Evolutionary conservation across 2,888 invertebrate genomes (phyloP), one percentile per base, ranked within the genome.

Genomic region (Cryptophagus acutangulus): DNA sequence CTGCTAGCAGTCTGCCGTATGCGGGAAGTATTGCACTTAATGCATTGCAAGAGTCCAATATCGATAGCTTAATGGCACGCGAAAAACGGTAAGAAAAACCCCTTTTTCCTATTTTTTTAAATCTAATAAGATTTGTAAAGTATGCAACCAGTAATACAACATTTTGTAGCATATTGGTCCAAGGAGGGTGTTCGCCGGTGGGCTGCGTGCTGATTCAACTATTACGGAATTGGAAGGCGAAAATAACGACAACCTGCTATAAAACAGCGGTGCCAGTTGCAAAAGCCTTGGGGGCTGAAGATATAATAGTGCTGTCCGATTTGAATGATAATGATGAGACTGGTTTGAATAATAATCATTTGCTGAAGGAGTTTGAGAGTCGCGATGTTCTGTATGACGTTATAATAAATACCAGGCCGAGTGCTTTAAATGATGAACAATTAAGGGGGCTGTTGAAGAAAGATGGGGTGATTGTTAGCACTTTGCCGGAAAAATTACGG

Each of bases 121-220:
- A n/a, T n/a, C 5, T 17, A 15, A 15, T 20, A n/a, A 33, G 9
- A 16, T 10, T 20, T 1, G n/a, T 36, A 36, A 12, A n/a, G n/a
- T 8, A 6, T n/a, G n/a, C n/a, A n/a, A n/a, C 24, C n/a, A n/a
- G n/a, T n/a, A n/a, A n/a, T n/a, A n/a, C n/a, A n/a, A n/a, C 9
- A 9, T 26, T 26, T 26, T 28, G 20, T 54, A 78, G 79, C 52
- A 63, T 78, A 41, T 65, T 79, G 38, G 63, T 80, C 33, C 74
- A 73, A 51, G 75, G 73, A 33, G 79, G 75, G 33, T 75, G 73
- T 50, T 75, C 76, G 14, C 74, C 78, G 6, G 73, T 76, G 3
- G 79, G 78, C 25, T 76, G 77, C 57, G 70, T 79, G 33, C 64
- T 79, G 30, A 71, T 74, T 30, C 81, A 81, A 63, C 58, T 80